Conservation (phyloP, 2,888 invertebrate genomes). For the Leptinotarsa rubiginosa region DNA sequence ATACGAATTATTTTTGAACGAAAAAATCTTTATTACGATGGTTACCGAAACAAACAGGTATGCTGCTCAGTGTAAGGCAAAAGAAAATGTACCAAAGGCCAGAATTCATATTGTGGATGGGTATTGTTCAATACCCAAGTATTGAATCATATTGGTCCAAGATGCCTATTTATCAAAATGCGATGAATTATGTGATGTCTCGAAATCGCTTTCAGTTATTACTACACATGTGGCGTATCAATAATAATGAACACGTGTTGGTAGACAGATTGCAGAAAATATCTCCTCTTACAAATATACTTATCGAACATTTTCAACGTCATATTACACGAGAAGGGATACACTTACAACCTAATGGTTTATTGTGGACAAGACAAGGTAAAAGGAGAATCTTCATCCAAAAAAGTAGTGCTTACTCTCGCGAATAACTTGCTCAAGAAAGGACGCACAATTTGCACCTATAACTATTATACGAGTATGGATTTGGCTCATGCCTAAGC, state of each 20-base stretch:
- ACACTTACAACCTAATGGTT: neutral
- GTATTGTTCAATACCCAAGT: conserved; percentile 5
- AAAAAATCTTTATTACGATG: neutral
- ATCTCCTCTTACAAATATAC: conserved; percentile 39
- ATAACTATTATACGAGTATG: neutral
- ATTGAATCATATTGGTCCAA: conserved; percentile 13
- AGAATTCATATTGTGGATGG: conserved; percentile 22
- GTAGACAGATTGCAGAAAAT: conserved; percentile 45
- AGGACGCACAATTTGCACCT: too few relatives aligned
- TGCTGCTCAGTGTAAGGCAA: conserved; percentile 16
- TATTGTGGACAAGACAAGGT: conserved; percentile 9
- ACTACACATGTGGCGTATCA: conserved; percentile 10
- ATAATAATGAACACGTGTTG: neutral
- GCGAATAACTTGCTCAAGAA: neutral
- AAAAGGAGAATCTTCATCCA: too few relatives aligned
- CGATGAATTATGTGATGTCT: neutral
- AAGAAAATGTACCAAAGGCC: conserved; percentile 2
- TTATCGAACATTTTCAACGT: conserved; percentile 38
- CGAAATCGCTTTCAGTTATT: conserved; percentile 21
- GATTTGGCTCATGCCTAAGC: conserved; percentile 12
- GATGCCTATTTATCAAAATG: neutral
- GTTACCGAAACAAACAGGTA: conserved; percentile 3
- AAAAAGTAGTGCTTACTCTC: neutral
- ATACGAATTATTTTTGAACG: neutral
- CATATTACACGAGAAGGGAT: conserved; percentile 34